Evolutionary conservation across 1,140 invertebrate species (phyloP), one percentile per base, ranked within the genome.

Genomic region (Cryptotermes secundus): DNA sequence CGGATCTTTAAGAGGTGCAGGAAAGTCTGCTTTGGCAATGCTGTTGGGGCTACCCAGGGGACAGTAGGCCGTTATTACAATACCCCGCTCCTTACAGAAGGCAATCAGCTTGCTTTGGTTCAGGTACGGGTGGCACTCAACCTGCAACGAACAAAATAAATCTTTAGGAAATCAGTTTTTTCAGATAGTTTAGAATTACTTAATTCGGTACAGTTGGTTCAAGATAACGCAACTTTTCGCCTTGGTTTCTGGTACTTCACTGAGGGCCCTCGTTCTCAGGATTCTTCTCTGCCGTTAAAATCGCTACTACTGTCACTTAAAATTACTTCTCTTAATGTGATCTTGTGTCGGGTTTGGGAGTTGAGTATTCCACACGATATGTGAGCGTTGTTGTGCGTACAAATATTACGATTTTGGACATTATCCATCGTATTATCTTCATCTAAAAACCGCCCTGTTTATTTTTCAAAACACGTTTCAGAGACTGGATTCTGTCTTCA

Each of bases 111-210:
- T 90, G 7, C 88, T 89, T 88, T 96, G 94, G 85, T 93, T 93
- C 59, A 95, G 88, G 87, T 95, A 96, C 0, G 93, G 94, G 89
- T 96, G 95, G 86, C 93, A 93, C 89, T 96, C 96, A 42, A 93
- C 89, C 90, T 95, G 90, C 2, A 49, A 49, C 4, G 26, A 0
- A 84, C 9, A 19, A 19, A 53, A 31, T 3, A 31, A 19, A 80
- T n/a, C 9, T 80, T 19, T 31, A 6, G 22, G 9, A 7, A 3
- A 6, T 31, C 7, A 31, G 19, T 0, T 80, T 79, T 31, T 12
- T 79, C 34, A 22, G 79, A 12, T 79, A 12, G 24, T 34, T 24
- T 12, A 31, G 24, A 1, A 24, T 79, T 19, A 24, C 12, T 16
- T 1, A 1, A 79, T 34, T 9, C 24, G 34, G 34, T 79, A 12